A percentile compares a stretch with the other conserved stretches of the same genome.
phyloP scores from a whole-genome alignment of 2,888 invertebrate species.

The Amorpha juglandis region DNA sequence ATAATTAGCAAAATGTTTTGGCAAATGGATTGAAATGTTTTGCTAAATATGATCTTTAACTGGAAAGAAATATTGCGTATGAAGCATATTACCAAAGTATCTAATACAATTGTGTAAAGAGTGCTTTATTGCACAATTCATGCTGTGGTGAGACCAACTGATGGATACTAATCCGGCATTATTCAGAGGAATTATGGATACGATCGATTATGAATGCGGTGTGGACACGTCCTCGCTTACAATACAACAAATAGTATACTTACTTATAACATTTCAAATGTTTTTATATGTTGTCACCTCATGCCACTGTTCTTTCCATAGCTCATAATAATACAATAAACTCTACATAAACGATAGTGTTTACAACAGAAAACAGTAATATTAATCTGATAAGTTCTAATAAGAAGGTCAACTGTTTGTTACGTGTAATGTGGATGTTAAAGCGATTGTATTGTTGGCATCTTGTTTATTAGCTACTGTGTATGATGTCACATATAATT shows the following conservation, averaged over 20 bases:
- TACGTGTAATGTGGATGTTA: neutral
- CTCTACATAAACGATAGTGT: no score
- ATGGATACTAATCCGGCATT: neutral
- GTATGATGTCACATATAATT: neutral
- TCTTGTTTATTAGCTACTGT: neutral
- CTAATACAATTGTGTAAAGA: neutral
- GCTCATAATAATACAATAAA: no score
- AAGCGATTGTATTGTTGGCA: no score
- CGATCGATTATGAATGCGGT: no score
- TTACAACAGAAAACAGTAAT: no score
- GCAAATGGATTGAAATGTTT: neutral
- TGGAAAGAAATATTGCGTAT: neutral
- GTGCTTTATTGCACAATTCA: neutral
- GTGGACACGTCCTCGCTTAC: no score
- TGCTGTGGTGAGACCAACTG: neutral
- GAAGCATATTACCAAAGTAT: neutral
- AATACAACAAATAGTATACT: no score
- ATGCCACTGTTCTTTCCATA: no score
- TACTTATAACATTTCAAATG: no score
- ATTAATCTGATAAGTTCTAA: neutral
- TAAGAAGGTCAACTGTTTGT: neutral
- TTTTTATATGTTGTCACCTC: no score
- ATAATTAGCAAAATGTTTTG: conserved; percentile 10
- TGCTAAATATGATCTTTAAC: neutral
- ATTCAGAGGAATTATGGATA: no score